Conservation (phyloP, 2,888 invertebrate genomes). For the Marasmarcha lunaedactyla region DNA sequence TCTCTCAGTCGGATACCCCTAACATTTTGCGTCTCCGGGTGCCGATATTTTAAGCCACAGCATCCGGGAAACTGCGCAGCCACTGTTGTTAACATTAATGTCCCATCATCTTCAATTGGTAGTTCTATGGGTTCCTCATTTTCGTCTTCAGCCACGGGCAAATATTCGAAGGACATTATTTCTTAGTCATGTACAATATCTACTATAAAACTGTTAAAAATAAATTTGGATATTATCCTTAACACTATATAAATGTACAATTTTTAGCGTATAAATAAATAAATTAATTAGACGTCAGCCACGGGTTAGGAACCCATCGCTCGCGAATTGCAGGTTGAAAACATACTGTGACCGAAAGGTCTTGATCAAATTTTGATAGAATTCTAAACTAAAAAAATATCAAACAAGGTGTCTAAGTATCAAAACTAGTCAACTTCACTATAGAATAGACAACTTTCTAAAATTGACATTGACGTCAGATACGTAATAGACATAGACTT, state of each 20-base stretch:
- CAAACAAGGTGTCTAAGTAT: constrained; percentile 26
- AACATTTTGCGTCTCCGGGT: constrained; percentile 90
- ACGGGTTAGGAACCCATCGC: constrained; percentile 68
- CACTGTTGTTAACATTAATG: constrained; percentile 91
- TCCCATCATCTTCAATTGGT: constrained; percentile 95
- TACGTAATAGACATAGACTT: constrained; percentile 21
- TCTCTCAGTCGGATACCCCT: constrained; percentile 92
- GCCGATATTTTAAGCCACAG: constrained; percentile 96
- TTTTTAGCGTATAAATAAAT: constrained; percentile 61
- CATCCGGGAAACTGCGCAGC: constrained; percentile 97
- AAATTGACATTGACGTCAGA: constrained; percentile 38
- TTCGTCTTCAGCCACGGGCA: constrained; percentile 97
- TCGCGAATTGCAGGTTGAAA: constrained; percentile 56
- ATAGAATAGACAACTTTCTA: constrained; percentile 57
- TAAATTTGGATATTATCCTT: constrained; percentile 57
- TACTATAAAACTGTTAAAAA: constrained; percentile 46
- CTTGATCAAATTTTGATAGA: constrained; percentile 32
- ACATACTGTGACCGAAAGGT: constrained; percentile 38
- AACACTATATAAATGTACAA: constrained; percentile 63
- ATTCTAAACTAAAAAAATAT: constrained; percentile 21
- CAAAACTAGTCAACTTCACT: constrained; percentile 30
- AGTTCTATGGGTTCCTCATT: constrained; percentile 97
- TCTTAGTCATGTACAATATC: constrained; percentile 60
- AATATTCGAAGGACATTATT: constrained; percentile 73
- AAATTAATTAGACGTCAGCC: constrained; percentile 63